Evolutionary conservation across 2,888 invertebrate species (phyloP).

Genomic region (Agrotis exclamationis): DNA sequence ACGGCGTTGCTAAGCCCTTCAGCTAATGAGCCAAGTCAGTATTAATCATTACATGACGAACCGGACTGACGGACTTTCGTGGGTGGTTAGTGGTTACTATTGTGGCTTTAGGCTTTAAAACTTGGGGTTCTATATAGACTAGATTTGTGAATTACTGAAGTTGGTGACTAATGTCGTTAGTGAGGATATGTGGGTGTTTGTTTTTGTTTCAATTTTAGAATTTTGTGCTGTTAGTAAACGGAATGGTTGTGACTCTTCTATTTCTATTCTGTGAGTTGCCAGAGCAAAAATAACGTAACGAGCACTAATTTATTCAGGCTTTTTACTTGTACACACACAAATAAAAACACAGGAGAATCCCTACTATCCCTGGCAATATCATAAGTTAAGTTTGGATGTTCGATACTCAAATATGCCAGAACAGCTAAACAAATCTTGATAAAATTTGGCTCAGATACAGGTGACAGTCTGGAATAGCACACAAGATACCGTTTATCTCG

Average conservation of each 20-base stretch:
- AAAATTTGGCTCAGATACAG: too few relatives aligned
- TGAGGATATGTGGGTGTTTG: not conserved
- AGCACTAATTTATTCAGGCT: too few relatives aligned
- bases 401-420: too few relatives aligned
- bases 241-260: not conserved
- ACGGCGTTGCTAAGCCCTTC: conserved; percentile 89
- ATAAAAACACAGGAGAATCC: too few relatives aligned
- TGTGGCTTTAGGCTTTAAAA: conserved; percentile 63
- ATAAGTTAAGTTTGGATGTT: too few relatives aligned
- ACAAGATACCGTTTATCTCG: too few relatives aligned
- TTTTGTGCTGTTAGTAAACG: not conserved
- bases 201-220: not conserved
- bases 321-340: too few relatives aligned
- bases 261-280: not conserved
- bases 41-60: conserved; percentile 89
- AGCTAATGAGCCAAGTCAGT: conserved; percentile 90
- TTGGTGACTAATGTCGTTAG: not conserved
- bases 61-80: conserved; percentile 83
- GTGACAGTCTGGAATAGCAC: too few relatives aligned
- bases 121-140: conserved; percentile 68
- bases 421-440: too few relatives aligned
- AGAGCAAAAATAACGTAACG: not conserved
- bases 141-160: conserved; percentile 32
- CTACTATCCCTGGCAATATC: too few relatives aligned
- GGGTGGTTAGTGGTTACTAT: conserved; percentile 85